Evolutionary conservation across 2,113 vertebrate species (phyloP).

Genomic region (Gallinago paraguaiae): DNA sequence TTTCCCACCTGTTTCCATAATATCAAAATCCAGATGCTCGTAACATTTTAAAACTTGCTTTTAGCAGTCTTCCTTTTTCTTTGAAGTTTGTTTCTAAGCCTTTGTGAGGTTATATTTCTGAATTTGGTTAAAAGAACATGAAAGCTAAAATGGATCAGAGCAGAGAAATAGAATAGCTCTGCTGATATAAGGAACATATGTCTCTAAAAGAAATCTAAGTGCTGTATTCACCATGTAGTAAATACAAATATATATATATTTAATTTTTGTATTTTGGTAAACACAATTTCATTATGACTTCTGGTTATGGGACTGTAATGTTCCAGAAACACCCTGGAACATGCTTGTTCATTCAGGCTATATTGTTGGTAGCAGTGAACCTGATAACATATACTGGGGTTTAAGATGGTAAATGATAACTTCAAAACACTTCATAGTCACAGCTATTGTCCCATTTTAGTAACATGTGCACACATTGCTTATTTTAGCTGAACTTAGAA

Average conservation of each 20-base stretch:
- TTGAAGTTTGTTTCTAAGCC: not conserved
- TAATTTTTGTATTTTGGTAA: not conserved
- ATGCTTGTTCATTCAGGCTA: not conserved
- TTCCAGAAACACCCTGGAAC: not conserved
- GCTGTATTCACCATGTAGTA: not conserved
- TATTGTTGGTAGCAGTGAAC: not conserved
- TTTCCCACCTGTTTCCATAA: not conserved
- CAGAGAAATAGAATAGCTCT: not conserved
- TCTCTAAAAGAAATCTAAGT: not conserved
- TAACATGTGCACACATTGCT: not conserved
- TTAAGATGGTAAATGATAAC: not conserved
- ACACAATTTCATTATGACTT: not conserved
- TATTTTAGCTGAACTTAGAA: not conserved
- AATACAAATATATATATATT: not conserved
- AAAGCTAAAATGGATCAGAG: not conserved
- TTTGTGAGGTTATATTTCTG: not conserved
- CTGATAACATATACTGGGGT: rapidly evolving
- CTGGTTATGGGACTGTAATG: not conserved
- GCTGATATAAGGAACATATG: not conserved
- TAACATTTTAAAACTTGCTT: not conserved
- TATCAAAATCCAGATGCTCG: not conserved
- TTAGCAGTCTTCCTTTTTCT: not conserved
- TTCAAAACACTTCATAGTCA: not conserved
- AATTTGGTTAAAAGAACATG: not conserved
- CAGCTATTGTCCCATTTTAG: not conserved